phyloP scores from a whole-genome alignment of 2,113 vertebrate genomes.

The Cochlearius cochlearius region DNA sequence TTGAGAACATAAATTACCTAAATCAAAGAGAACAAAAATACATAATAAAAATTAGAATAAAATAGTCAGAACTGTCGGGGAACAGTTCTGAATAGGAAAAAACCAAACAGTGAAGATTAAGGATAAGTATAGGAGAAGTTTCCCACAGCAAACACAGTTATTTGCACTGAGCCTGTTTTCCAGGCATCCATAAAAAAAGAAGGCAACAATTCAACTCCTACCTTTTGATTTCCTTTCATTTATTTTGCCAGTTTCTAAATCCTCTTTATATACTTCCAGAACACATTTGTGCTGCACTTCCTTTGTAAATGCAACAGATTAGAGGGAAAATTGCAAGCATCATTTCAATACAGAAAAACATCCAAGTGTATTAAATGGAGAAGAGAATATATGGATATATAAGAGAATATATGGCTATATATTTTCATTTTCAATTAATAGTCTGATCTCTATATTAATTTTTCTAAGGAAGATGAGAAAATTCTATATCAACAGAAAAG shows the following conservation, averaged over 20 bases:
- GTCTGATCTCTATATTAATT: not conserved
- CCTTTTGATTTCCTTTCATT: not conserved
- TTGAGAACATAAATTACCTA: not conserved
- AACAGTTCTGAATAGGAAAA: not conserved
- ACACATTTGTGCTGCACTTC: not conserved
- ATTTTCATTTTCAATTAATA: constrained; percentile 7
- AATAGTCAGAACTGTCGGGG: fast-evolving
- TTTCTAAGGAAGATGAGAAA: not conserved
- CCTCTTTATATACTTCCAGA: not conserved
- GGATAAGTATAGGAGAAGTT: not conserved
- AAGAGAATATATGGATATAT: not conserved
- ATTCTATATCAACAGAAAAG: not conserved
- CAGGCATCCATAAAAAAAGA: not conserved
- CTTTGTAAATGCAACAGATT: constrained; percentile 20
- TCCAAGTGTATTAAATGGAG: constrained; percentile 4
- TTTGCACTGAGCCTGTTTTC: not conserved
- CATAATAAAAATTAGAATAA: not conserved
- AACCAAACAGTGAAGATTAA: not conserved
- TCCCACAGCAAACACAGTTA: not conserved
- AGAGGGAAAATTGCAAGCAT: constrained; percentile 4
- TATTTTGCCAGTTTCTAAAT: not conserved
- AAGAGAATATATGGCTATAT: not conserved
- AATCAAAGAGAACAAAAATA: not conserved
- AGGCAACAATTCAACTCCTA: not conserved
- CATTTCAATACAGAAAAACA: not conserved